Base-by-base conservation (phyloP, 2,797 vertebrate species). In the Syncerus caffer region DNA sequence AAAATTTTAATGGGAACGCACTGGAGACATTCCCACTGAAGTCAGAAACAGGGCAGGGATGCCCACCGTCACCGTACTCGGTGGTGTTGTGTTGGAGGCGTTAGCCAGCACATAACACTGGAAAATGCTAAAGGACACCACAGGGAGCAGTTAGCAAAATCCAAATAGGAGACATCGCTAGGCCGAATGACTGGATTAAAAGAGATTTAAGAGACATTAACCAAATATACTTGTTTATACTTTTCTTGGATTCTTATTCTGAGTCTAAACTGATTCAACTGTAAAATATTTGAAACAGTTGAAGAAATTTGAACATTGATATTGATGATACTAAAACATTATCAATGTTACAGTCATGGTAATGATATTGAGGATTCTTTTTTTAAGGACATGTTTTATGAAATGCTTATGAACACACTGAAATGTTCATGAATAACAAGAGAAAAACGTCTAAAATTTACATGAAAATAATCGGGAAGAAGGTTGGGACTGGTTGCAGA, bases 391-490 rank as follows among this genome's bases (percentile, higher is more conserved):
- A 14, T 60, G 60, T 14, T 31, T 31, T 62, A 62, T 62, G 13
- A 90, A 87, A 55, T 80, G 17, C 60, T 80, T 51, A 25, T 45
- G 47, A 55, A 45, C 4, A 71, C 42, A 25, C 4, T 86, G 38
- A 92, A 85, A 88, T 97, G 31, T 86, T 93, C 58, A 58, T 93
- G 29, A 96, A 31, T 88, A 47, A 95, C 96, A 58, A 64, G 11
- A 51, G 87, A 57, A 89, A 34, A 13, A n/a, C n/a, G 16, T 29
- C 42, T 62, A 60, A 51, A 27, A 82, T 79, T 88, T 96, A 45
- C 64, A 83, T 93, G 55, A 95, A 55, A 91, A 34, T 57, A 89
- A 71, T 85, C 9, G 4, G 27, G 67, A 57, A 19, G 6, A 16
- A 17, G 9, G 11, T 16, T 64, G 50, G 34, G 13, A n/a, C 14